Evolutionary conservation across 2,888 invertebrate species (phyloP), one percentile per base, ranked within the genome.

Genomic region (Eumerus sabulonum): DNA sequence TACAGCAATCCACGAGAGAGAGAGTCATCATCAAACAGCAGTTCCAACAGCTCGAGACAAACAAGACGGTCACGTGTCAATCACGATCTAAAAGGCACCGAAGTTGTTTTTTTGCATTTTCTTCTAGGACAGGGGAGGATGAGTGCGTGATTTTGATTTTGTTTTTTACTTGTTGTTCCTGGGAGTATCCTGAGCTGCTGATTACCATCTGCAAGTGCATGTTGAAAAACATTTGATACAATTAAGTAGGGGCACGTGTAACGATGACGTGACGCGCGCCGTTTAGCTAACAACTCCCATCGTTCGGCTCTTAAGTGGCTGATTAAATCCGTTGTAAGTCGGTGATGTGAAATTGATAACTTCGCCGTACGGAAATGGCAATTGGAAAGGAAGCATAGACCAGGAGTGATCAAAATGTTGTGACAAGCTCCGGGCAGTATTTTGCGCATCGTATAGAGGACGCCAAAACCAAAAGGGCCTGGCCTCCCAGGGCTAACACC

Each of bases 191-290:
- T 53, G 63, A 68, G 77, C 68, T 73, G 63, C 63, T 73, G 73
- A 79, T 79, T 42, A 42, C 44, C 63, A 79, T 79, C 77, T 59
- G n/a, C 9, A 13, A 44, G 35, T 36, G 73, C 87, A 87, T 86
- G 87, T 84, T 87, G 86, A 88, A 87, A 86, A 88, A 87, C 86
- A 86, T 87, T 87, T 84, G 73, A 73, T 85, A 87, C 87, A 87
- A 87, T 88, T 88, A 87, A 88, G 87, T 87, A 85, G 83, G 81
- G 84, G 63, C 87, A 87, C 87, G 86, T 86, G 86, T 82, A 82
- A 7, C 12, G 82, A 83, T 57, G 5, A 63, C 40, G 12, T 50
- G 59, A 70, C 59, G 45, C 70, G 57, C 35, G 67, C 63, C 59
- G 59, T 68, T 79, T 73, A 67, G 62, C 73, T 67, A 47, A 57